Conservation (phyloP, 37 sponge, comb jelly and placozoan species). For the Amphimedon queenslandica region DNA sequence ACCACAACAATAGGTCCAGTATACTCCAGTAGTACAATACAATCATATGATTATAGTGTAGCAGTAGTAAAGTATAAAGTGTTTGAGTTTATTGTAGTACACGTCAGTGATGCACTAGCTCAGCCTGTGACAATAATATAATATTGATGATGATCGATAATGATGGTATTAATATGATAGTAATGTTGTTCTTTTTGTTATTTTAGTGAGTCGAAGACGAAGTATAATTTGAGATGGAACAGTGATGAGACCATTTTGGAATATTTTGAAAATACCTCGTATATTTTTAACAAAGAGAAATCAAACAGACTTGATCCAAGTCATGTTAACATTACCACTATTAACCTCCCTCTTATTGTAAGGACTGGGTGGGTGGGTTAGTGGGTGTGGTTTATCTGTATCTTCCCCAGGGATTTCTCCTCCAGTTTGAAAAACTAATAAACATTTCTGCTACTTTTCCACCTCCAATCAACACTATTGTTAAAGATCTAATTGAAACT, state of each 20-base stretch:
- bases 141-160: no score
- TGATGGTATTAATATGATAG: no score
- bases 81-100: no score
- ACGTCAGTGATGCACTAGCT: no score
- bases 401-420: conserved; percentile 7
- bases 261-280: conserved; percentile 40
- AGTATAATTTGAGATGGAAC: conserved; percentile 49
- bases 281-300: conserved; percentile 29
- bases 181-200: background rate
- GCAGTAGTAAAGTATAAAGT: no score
- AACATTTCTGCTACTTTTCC: background rate
- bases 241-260: conserved; percentile 43
- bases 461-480: background rate
- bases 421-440: conserved; percentile 9
- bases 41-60: no score
- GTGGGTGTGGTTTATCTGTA: background rate
- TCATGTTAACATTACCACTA: conserved; percentile 20
- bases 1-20: no score
- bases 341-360: conserved; percentile 68
- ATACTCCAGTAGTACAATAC: no score
- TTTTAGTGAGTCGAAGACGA: conserved; percentile 52
- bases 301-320: conserved; percentile 25
- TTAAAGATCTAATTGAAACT: background rate
- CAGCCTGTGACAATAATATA: no score
- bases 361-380: no score